phyloP scores from a whole-genome alignment of 2,113 vertebrate species.

The Falcunculus frontatus region DNA sequence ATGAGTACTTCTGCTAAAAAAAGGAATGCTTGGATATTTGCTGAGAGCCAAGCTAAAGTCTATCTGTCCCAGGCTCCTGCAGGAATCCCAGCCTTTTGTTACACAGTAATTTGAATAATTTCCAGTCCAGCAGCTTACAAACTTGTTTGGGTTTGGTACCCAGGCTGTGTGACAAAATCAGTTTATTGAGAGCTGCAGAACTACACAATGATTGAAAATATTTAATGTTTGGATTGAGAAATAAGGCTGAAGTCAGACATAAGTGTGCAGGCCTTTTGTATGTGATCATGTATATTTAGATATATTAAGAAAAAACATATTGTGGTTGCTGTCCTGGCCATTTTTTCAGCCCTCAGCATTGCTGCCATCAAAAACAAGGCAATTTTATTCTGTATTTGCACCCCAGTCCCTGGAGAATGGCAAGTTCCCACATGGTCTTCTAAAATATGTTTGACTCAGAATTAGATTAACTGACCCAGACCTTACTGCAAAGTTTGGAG shows the following conservation, averaged over 20 bases:
- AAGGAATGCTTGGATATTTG: conserved; percentile 25
- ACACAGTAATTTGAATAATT: not conserved
- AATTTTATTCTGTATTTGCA: not conserved
- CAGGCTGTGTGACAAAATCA: not conserved
- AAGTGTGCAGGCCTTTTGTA: not conserved
- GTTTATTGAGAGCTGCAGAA: not conserved
- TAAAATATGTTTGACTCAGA: not conserved
- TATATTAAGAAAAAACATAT: not conserved
- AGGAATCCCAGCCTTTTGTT: not conserved
- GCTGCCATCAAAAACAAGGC: not conserved
- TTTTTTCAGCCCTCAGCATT: not conserved
- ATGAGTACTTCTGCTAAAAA: conserved; percentile 33
- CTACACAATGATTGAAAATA: not conserved
- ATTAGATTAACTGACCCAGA: not conserved
- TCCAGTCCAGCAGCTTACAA: not conserved
- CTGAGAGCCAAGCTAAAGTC: not conserved
- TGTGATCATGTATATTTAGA: too few relatives aligned
- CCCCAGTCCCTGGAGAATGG: not conserved
- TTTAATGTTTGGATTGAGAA: not conserved
- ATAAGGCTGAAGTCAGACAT: not conserved
- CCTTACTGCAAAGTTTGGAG: not conserved
- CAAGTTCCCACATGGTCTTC: not conserved
- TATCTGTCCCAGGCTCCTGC: not conserved
- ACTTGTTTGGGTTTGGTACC: not conserved
- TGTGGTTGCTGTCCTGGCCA: not conserved